Evolutionary conservation across 2,113 vertebrate genomes (phyloP), one percentile per base, ranked within the genome.

Genomic region (Pyrgilauda ruficollis): DNA sequence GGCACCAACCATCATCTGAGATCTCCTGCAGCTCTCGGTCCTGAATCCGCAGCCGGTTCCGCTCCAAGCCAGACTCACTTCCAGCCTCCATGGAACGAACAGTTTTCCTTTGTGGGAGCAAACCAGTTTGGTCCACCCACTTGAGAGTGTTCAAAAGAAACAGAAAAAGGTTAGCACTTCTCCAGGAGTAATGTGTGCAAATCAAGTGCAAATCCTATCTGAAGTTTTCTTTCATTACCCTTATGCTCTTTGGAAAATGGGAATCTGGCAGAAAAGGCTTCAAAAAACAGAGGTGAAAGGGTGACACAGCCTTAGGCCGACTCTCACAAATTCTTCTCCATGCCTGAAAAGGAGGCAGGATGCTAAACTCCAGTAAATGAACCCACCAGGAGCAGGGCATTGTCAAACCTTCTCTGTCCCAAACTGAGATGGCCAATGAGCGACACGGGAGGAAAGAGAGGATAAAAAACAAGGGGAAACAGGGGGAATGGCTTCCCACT

Each of bases 11-110:
- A 6, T 97, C 98, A 41, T 99, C 99, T 3, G 98, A 97, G 92
- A 99, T 99, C 97, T 99, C 99, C 93, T 99, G 99, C 94, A 99
- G 97, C 97, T 99, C 99, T 53, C 98, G 98, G 89, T 99, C 99
- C 96, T 99, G 99, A 39, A 99, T 98, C 33, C 99, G 96, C 91
- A 99, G 76, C 50, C 98, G 97, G 80, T 62, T 97, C 24, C 98
- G 98, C 70, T 98, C 97, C 1, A 35, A 95, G 63, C 64, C 95
- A 35, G 89, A 37, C 3, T 87, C 91, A 0, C 35, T 74, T 5
- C 66, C 96, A 22, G 73, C 24, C 7, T 77, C 95, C 94, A 62
- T 27, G 47, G 91, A 66, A 44, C n/a, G 73, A 28, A 43, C 2
- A 21, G 85, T 37, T 85, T 92, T 98, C 94, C 95, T 98, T 74